Evolutionary conservation across 2,888 invertebrate species (phyloP).

Genomic region (Spodoptera exigua): DNA sequence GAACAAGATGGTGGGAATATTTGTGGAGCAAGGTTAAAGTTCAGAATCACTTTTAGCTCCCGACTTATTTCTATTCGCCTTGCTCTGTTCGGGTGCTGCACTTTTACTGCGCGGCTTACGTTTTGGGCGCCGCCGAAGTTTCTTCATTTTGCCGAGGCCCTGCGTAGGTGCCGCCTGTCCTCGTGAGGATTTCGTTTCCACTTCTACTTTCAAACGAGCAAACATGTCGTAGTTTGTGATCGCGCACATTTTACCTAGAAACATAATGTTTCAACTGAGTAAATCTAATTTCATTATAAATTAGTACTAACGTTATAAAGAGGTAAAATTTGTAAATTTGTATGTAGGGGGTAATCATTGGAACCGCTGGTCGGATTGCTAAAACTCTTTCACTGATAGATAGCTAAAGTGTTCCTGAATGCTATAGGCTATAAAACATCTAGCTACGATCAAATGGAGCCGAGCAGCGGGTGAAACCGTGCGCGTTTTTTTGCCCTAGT

Average conservation of each 20-base stretch:
- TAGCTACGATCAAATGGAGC: too few species aligned
- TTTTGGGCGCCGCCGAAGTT: constrained; percentile 72
- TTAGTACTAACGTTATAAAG: too few species aligned
- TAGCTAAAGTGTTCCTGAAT: too few species aligned
- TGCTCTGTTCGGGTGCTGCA: constrained; percentile 75
- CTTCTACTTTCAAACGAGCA: constrained; percentile 81
- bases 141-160: constrained; percentile 65
- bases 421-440: too few species aligned
- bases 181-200: constrained; percentile 79
- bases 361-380: too few species aligned
- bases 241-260: constrained; percentile 84
- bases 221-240: constrained; percentile 88
- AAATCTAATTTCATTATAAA: too few species aligned
- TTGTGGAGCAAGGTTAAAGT: constrained; percentile 60
- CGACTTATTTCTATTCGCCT: constrained; percentile 72
- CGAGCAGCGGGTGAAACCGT: too few species aligned
- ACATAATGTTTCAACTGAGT: too few species aligned
- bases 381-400: too few species aligned
- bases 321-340: too few species aligned
- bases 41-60: constrained; percentile 86
- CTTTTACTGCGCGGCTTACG: constrained; percentile 83
- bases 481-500: too few species aligned
- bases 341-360: too few species aligned
- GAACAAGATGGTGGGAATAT: constrained; percentile 1
- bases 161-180: constrained; percentile 68